Evolutionary conservation across 2,797 vertebrate species (phyloP), one percentile per base, ranked within the genome.

Genomic region (Lemur catta): DNA sequence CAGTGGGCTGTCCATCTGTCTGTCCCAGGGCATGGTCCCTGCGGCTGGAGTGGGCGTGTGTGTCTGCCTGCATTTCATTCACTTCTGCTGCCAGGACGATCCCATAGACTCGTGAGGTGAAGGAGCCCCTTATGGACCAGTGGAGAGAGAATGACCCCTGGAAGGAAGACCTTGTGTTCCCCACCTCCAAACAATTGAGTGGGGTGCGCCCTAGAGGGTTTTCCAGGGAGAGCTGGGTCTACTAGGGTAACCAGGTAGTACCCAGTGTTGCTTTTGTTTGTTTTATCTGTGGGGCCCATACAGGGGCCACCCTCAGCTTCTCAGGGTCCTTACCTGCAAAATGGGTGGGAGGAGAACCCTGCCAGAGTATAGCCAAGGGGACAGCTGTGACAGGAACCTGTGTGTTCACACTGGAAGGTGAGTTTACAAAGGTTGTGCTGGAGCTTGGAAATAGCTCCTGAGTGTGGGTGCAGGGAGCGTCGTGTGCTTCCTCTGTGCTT

Each of bases 1-100:
- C 5, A 35, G 0, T 17, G 28, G 11, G 0, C 0, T 18, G 22
- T 0, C 0, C 55, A 26, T 14, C 6, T 26, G 15, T 46, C 20
- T n/a, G 7, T 33, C 59, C 30, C 35, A 0, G 35, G 48, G 7
- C 38, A 0, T 10, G 30, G 55, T 22, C 46, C 63, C 50, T 24
- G 17, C 35, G 63, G 38, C 28, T 13, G 1, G 24, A 10, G 4
- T 46, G 22, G 33, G 3, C 15, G 2, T 26, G 24, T 24, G 18
- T 48, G 57, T 71, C 75, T 78, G 43, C 15, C 0, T 7, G 2
- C 0, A 6, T 30, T 26, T 52, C 17, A 59, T 30, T 26, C 13
- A 4, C 41, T 28, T 71, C 79, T 84, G 28, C 38, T 7, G 61
- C 59, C 7, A 0, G 11, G 24, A 72, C 2, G 15, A 30, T 3